Conservation (phyloP, 2,888 invertebrate species). For the Stramonita haemastoma region DNA sequence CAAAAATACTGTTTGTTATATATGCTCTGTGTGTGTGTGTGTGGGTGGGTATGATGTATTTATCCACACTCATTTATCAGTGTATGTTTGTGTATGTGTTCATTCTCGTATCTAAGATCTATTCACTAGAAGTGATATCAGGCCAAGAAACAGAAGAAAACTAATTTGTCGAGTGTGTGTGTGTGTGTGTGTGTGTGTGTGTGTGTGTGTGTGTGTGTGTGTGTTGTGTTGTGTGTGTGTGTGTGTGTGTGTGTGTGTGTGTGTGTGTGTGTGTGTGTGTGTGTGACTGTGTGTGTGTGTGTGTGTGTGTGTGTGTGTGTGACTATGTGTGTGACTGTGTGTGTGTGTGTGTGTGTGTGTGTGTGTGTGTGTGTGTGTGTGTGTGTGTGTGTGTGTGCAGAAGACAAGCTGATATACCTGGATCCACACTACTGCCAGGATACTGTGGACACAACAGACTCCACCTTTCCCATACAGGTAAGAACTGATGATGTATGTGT, state of each 20-base stretch:
- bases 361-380: conserved; percentile 34
- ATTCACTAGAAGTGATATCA: no score
- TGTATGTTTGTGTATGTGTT: background rate
- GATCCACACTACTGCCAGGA: conserved; percentile 97
- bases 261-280: background rate
- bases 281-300: background rate
- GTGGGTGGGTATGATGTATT: background rate
- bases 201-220: background rate
- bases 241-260: background rate
- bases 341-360: background rate
- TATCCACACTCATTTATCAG: no score
- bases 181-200: conserved; percentile 32
- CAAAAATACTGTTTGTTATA: no score
- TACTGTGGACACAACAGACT: conserved; percentile 89
- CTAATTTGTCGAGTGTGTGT: conserved; percentile 1
- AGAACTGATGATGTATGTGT: background rate
- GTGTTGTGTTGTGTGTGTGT: background rate
- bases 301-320: background rate
- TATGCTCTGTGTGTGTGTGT: background rate
- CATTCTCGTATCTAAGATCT: background rate
- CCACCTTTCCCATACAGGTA: conserved; percentile 83
- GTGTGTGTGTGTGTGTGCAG: conserved; percentile 77
- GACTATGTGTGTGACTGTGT: background rate
- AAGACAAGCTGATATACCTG: conserved; percentile 92
- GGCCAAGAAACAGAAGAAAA: no score